Percentiles rank a stretch among this genome's conserved stretches.
Conservation (phyloP, 2,888 invertebrate species). For the Metacarcinus magister region DNA sequence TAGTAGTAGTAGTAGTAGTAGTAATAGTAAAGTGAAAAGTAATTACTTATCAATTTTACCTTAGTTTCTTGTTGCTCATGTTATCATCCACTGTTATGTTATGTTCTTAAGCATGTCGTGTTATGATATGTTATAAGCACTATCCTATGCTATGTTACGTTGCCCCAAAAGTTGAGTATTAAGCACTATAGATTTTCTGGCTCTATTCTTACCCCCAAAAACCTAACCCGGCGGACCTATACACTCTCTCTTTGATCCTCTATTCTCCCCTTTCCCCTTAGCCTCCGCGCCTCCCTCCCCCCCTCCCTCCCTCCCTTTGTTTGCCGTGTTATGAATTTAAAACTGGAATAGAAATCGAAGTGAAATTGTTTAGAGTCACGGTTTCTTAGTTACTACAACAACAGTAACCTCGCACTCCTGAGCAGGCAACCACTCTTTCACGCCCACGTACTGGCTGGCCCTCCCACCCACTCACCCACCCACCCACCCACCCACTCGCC, state of each 20-base stretch:
- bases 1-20: not conserved
- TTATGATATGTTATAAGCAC: too few relatives aligned
- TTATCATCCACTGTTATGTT: not conserved
- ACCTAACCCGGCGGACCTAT: not conserved
- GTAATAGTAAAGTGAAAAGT: not conserved
- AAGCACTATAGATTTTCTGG: not conserved
- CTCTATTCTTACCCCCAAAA: not conserved
- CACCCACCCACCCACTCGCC: not conserved
- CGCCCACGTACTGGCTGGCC: not conserved
- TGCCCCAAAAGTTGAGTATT: not conserved
- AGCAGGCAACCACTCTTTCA: not conserved
- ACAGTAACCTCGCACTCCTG: not conserved
- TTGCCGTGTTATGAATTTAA: slow-evolving; percentile 31
- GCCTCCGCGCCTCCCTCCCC: not conserved
- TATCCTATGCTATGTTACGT: not conserved
- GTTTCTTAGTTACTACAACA: slow-evolving; percentile 28
- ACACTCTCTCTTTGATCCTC: not conserved
- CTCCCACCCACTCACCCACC: too few relatives aligned
- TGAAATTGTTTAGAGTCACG: slow-evolving; percentile 39
- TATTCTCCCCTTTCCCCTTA: too few relatives aligned
- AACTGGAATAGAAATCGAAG: slow-evolving; percentile 21
- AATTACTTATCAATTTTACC: not conserved
- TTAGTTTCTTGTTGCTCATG: not conserved
- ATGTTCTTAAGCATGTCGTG: too few relatives aligned
- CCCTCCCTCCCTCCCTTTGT: not conserved